Percentiles rank a stretch among this genome's conserved stretches.
Conservation (phyloP, 2,888 invertebrate species). For the Dicyrtomina minuta region DNA sequence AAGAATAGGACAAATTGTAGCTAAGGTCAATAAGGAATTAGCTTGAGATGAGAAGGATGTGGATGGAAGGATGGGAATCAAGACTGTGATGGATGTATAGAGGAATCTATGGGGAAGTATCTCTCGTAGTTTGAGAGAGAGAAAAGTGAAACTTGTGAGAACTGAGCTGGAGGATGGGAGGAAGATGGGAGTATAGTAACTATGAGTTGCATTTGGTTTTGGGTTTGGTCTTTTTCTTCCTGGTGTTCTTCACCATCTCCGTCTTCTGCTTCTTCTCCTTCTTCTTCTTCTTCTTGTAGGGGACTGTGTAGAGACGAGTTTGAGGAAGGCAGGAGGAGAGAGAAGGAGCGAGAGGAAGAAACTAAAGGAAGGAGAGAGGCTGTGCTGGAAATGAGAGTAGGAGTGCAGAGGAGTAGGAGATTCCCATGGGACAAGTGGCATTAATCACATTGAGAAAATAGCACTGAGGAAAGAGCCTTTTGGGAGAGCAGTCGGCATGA, state of each 20-base stretch:
- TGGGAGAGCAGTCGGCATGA: slow-evolving; percentile 49
- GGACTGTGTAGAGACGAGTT: neutral
- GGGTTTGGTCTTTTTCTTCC: no score
- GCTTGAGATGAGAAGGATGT: neutral
- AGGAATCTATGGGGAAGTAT: slow-evolving; percentile 27
- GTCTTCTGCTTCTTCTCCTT: neutral
- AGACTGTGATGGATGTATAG: slow-evolving; percentile 27
- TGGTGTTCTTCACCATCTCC: no score
- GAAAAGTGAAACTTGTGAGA: neutral
- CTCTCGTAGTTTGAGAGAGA: neutral
- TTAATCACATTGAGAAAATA: slow-evolving; percentile 59
- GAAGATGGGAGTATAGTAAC: neutral
- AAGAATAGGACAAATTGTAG: slow-evolving; percentile 16
- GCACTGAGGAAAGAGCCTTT: slow-evolving; percentile 55
- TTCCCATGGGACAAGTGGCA: slow-evolving; percentile 54
- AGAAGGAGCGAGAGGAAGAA: slow-evolving; percentile 26
- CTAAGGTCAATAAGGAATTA: slow-evolving; percentile 1
- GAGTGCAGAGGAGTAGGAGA: slow-evolving; percentile 37
- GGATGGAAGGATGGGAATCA: neutral
- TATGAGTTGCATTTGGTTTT: no score
- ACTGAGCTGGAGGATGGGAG: neutral
- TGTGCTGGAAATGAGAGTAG: slow-evolving; percentile 29
- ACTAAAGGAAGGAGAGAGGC: slow-evolving; percentile 8
- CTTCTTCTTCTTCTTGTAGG: no score
- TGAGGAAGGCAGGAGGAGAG: neutral